Evolutionary conservation across 2,888 invertebrate genomes (phyloP), one percentile per base, ranked within the genome.

Genomic region (Tetrapedia diversipes): DNA sequence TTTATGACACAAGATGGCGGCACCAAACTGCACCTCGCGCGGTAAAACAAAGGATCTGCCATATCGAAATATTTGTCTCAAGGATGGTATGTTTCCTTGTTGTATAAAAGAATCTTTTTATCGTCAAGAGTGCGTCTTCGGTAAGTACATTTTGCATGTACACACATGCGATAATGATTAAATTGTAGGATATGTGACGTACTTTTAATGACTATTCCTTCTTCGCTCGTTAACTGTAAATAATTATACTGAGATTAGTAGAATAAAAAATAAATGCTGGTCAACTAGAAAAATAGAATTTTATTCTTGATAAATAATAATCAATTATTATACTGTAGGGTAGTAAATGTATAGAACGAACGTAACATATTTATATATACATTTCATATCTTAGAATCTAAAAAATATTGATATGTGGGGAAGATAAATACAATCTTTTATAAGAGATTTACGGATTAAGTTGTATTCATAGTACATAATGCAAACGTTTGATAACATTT

Each of bases 1-100:
- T n/a, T 7, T 4, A 2, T 3, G 14, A 56, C 47, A 43, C 54
- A 61, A 78, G 77, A 78, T 78, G 78, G 77, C 78, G 51, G 22
- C 72, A 66, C 57, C 11, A 29, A 24, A 16, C 57, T 49, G 3
- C 11, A 27, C 7, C 4, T 19, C 14, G 43, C 56, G 77, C 69
- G 63, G 61, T 29, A 76, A 69, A 29, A 45, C 47, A 14, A 64
- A 77, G n/a, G 7, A 56, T 27, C 16, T 11, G 39, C 4, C 11
- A 0, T 3, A 11, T 16, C 7, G 47, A 4, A 49, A 3, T 16
- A 2, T 1, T 22, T 60, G 8, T 22, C 10, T 60, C 8, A 11
- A 32, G 19, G 22, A 10, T 11, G 16, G 6, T 22, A 4, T 6
- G 8, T 2, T 32, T 22, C 4, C 11, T 0, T 32, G 7, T 4